Evolutionary conservation across 2,113 vertebrate genomes (phyloP), one percentile per base, ranked within the genome.

Genomic region (Gymnarchus niloticus): DNA sequence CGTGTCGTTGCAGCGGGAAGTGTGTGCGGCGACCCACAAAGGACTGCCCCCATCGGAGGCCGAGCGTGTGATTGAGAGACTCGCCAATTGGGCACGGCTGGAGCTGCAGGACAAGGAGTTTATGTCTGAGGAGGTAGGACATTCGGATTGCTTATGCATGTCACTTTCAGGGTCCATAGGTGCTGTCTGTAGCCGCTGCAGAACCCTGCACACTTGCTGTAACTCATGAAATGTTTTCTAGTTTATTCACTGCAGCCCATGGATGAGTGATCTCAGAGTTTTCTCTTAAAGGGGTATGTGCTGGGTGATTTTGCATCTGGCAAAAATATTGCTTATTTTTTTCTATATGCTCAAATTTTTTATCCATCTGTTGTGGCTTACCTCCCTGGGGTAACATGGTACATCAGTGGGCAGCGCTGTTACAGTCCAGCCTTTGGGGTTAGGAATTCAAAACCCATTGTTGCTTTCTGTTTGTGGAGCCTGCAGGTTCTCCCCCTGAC

Each of bases 11-110:
- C 85, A 99, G 98, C 93, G 88, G 14, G 96, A 98, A 9, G 95
- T 95, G 7, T 93, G 94, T 82, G 84, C 97, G 51, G 84, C 88
- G 0, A 86, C 96, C 12, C 87, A 99, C 87, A 97, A 96, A 89
- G 95, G 91, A 84, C 89, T 99, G 87, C 86, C 91, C 41, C 81
- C 88, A n/a, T 61, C 83, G 19, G 95, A 97, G 87, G 95, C 95
- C 0, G 93, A 95, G 92, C 91, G 92, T 33, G 95, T 96, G 83
- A 95, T 96, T 0, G 94, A 97, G 83, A 95, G 95, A 57, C 90
- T 98, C 33, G 87, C 92, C 9, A 87, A 93, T 1, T 98, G 97
- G 96, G 97, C 96, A 49, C 91, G 91, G 2, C 84, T 97, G 88
- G 90, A 94, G 25, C 88, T 98, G 77, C 94, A 95, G 83, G 94